These are phyloP conservation scores for Festucalex cinctus DNA, from an alignment of 2,113 vertebrate genomes.

Conservation along the genomic window DNA sequence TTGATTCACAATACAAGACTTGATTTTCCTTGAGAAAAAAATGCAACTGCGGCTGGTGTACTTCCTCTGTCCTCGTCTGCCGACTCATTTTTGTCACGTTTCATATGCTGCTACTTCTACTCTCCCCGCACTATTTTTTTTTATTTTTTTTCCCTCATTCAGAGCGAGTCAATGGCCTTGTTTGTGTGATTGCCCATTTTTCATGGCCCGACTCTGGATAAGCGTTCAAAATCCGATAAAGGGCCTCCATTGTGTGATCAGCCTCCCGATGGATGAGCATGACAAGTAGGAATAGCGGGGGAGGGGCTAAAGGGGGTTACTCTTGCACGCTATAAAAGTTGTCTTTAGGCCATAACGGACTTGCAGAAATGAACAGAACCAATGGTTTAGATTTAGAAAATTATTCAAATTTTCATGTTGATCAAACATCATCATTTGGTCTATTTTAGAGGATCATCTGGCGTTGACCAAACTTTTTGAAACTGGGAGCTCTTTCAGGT, in stretches of 20 bases:
- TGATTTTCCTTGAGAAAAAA: conserved; percentile 41
- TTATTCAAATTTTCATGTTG: neutral
- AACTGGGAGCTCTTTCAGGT: too few relatives aligned
- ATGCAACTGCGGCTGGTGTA: conserved; percentile 13
- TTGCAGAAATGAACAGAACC: conserved; percentile 25
- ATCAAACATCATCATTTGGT: neutral
- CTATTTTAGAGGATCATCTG: neutral
- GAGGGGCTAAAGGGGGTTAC: conserved; percentile 16
- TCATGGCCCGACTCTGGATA: conserved; percentile 63
- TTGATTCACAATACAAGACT: conserved; percentile 5
- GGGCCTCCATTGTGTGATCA: conserved; percentile 70
- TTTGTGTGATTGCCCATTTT: conserved; percentile 72
- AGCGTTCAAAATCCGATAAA: conserved; percentile 64
- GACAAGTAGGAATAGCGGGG: conserved; percentile 31
- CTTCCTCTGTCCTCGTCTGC: conserved; percentile 45
- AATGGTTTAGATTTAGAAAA: neutral
- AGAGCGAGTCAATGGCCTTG: conserved; percentile 63
- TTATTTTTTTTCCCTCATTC: conserved; percentile 2
- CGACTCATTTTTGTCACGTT: conserved; percentile 46
- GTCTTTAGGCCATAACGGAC: conserved; percentile 20
- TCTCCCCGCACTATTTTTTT: conserved; percentile 16
- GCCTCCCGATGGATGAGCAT: conserved; percentile 65
- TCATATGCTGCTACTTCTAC: conserved; percentile 42
- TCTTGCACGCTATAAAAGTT: conserved; percentile 27
- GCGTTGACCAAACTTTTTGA: too few relatives aligned